Percentiles rank a stretch among this genome's conserved stretches.
Conservation (phyloP, 2,888 invertebrate species). For the Lordiphosa andalusiaca region DNA sequence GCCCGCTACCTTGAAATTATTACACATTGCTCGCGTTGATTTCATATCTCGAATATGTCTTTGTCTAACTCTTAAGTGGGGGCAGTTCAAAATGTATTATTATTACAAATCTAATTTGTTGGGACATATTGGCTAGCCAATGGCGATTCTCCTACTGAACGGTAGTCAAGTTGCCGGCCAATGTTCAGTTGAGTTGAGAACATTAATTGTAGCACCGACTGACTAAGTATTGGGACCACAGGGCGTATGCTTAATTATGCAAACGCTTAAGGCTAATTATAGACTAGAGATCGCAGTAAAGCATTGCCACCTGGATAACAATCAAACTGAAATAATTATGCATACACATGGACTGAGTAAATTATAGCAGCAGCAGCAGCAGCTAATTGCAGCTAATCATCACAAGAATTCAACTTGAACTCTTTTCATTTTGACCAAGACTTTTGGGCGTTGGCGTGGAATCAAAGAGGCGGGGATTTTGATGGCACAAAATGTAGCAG, state of each 20-base stretch:
- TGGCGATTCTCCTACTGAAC: conserved; percentile 21
- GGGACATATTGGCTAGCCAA: conserved; percentile 23
- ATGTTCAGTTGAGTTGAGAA: conserved; percentile 39
- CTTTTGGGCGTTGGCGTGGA: neutral
- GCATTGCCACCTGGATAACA: conserved; percentile 41
- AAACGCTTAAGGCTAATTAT: conserved; percentile 59
- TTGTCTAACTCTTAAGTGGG: conserved; percentile 31
- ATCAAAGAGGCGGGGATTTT: conserved; percentile 12
- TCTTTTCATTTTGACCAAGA: conserved; percentile 21
- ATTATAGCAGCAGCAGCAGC: conserved; percentile 36
- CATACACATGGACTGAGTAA: conserved; percentile 16
- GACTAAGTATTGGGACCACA: conserved; percentile 40
- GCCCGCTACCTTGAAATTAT: conserved; percentile 44
- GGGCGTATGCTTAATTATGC: conserved; percentile 74
- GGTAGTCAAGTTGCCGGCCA: conserved; percentile 40
- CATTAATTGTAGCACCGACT: conserved; percentile 41
- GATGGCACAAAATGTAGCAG: conserved; percentile 2
- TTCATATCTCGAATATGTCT: conserved; percentile 36
- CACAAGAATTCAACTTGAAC: conserved; percentile 54
- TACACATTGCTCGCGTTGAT: conserved; percentile 53
- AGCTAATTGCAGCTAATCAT: conserved; percentile 56
- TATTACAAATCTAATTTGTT: conserved; percentile 47
- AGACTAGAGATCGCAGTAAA: conserved; percentile 20
- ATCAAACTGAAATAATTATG: conserved; percentile 34
- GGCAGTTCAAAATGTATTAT: conserved; percentile 27